Evolutionary conservation across 2,113 vertebrate species (phyloP).

Genomic region (Donacobius atricapilla): DNA sequence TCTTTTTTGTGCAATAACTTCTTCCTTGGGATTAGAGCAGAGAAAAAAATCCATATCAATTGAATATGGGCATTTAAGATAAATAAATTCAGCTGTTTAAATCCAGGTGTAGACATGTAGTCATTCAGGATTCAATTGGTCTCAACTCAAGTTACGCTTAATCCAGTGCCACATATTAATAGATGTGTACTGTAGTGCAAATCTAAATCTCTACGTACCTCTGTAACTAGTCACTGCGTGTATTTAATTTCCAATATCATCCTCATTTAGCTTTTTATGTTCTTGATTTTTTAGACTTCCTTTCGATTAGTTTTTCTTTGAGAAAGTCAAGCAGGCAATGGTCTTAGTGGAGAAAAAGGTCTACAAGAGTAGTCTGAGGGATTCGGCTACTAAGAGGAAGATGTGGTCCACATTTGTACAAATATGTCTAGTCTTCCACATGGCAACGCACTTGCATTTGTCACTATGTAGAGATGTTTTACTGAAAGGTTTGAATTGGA

Average conservation of each 20-base stretch:
- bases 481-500: background rate
- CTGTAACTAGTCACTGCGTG: background rate
- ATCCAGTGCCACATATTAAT: background rate
- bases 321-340: background rate
- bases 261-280: background rate
- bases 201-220: background rate
- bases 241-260: background rate
- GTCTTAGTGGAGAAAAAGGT: background rate
- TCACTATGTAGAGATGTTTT: background rate
- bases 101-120: background rate
- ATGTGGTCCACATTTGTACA: background rate
- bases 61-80: background rate
- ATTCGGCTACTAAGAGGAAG: background rate
- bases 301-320: background rate
- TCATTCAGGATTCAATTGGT: background rate
- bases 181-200: background rate
- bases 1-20: background rate
- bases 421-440: background rate
- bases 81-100: background rate
- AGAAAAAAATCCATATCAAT: background rate
- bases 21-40: background rate
- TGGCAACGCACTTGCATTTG: background rate
- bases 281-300: background rate
- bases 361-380: background rate
- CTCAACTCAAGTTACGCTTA: background rate